Base-by-base conservation (phyloP, 2,888 invertebrate genomes). In the Zelleria hepariella region DNA sequence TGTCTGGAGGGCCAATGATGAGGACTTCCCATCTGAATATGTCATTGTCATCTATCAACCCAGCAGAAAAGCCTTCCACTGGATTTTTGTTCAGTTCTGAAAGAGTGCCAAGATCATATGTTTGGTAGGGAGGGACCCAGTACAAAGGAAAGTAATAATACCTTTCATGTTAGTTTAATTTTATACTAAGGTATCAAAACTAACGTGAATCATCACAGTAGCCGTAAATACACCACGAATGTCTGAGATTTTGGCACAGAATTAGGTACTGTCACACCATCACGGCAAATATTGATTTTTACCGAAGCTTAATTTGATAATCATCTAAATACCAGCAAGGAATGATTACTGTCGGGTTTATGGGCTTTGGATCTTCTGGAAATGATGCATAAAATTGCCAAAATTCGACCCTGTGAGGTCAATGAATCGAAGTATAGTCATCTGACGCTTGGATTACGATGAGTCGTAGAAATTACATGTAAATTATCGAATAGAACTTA, bases 11-110 rank as follows among this genome's bases (percentile, higher is more conserved):
- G 74, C 99, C 99, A 90, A 99, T 98, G 83, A 99, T 98, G 74
- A 99, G 94, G 73, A 99, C 98, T 93, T 99, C 98, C 99, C 99
- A 99, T 92, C 96, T 94, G 90, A 97, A 99, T 86, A 99, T 98
- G 90, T 99, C 98, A 93, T 97, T 96, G 91, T 99, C 99, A 91
- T 99, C 98, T 87, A 98, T 97, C 73, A 99, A 93, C 73, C 99
- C 99, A 87, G 99, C 99, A 89, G 99, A 99, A 92, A 99, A 99
- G 74, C 99, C 99, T 93, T 99, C 98, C 59, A 99, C 98, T 81
- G 99, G 98, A 92, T 98, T 98, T 91, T 98, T 98, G 90, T 97
- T 97, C 80, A 99, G 90, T 93, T 99, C 99, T 98, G 91, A 20
- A 64, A 59, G 62, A 25, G 18, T 21, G 21, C 21, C 15, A 60